Percentiles rank a stretch among this genome's conserved stretches.
Conservation (phyloP, 2,113 vertebrate genomes). For the Andinoacara biseriatus region DNA sequence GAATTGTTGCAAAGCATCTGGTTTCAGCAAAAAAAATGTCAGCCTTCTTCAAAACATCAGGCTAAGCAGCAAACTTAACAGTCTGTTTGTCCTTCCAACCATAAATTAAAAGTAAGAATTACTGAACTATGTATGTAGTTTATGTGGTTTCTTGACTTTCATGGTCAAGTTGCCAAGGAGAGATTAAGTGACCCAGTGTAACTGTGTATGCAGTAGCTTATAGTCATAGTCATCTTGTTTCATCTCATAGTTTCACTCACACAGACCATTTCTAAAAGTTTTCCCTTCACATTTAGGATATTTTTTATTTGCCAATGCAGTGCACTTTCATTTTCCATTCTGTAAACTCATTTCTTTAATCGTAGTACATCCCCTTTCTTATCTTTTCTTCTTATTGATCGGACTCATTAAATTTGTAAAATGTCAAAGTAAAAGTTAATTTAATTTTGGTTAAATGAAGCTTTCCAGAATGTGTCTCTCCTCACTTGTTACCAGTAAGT, state of each 20-base stretch:
- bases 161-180: background rate
- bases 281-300: background rate
- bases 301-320: background rate
- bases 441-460: background rate
- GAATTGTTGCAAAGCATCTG: too few species aligned
- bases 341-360: background rate
- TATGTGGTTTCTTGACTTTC: background rate
- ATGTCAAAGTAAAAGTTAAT: background rate
- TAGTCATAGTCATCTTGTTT: background rate
- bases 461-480: background rate
- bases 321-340: background rate
- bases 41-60: background rate
- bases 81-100: background rate
- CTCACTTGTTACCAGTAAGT: background rate
- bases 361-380: background rate
- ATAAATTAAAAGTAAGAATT: background rate
- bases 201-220: background rate
- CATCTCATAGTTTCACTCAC: background rate
- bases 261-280: background rate
- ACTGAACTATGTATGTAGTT: background rate
- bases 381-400: background rate
- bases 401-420: background rate
- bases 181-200: background rate
- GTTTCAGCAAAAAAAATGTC: too few species aligned
- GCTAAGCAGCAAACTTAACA: too few species aligned